Evolutionary conservation across 2,888 invertebrate genomes (phyloP), one percentile per base, ranked within the genome.

Genomic region (Heliconius sara): DNA sequence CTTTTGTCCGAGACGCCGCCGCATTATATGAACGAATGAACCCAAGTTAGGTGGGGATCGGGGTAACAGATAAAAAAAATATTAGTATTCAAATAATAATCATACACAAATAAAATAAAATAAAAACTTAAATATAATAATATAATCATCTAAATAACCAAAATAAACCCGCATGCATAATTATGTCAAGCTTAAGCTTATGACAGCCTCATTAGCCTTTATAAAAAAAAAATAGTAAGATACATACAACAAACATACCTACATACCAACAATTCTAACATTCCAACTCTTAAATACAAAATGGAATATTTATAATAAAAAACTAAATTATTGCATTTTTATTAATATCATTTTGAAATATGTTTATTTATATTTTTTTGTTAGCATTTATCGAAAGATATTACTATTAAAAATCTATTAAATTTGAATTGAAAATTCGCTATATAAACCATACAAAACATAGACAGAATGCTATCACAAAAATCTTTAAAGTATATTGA

Each of bases 1-100:
- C 95, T 88, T 95, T 91, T 91, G 90, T 89, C 89, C 85, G 87
- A 86, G 86, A 85, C 88, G 87, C 86, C 90, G 90, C 88, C 89
- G 89, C 83, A 90, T 88, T 86, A 88, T 89, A 91, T 89, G 90
- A 89, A 91, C 89, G 88, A 90, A 89, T 87, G 88, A 89, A 91
- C 94, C 94, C 94, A 89, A 91, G 91, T 93, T 92, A 93, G 90
- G 91, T 93, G 87, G 90, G 93, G 90, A 91, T 91, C 93, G 92
- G 90, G 91, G 88, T 92, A 91, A 92, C 91, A 94, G 88, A 93
- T 87, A 94, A 94, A 95, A 68, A 94, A 92, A 86, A 92, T 92
- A 95, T 94, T 94, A 95, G 92, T 94, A 93, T 90, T 89, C 89
- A 89, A 90, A 87, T 83, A 75, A 86, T 83, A 77, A 80, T 65